Evolutionary conservation across 2,797 vertebrate genomes (phyloP).

Genomic region (Nasua narica): DNA sequence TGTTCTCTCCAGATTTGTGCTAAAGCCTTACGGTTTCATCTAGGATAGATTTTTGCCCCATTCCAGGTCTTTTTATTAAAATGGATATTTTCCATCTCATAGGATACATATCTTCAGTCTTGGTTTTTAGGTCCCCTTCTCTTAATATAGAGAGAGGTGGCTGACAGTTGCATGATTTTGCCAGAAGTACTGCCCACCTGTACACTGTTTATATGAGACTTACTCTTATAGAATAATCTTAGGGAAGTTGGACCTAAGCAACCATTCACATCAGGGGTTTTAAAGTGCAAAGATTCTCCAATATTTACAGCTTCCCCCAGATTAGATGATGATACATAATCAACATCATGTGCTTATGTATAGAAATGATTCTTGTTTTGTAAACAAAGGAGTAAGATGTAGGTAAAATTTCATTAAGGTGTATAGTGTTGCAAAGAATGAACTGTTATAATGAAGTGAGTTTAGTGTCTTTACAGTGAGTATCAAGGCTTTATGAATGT

Average conservation of each 20-base stretch:
- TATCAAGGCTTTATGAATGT: background rate
- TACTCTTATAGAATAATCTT: background rate
- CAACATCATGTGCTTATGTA: background rate
- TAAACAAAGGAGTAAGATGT: background rate
- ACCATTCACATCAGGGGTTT: background rate
- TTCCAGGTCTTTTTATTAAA: background rate
- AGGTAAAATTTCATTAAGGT: background rate
- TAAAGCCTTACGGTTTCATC: background rate
- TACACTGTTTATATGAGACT: background rate
- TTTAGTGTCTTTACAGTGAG: background rate
- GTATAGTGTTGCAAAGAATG: background rate
- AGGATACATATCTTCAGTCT: background rate
- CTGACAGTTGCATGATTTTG: background rate
- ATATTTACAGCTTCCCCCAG: background rate
- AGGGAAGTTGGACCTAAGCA: background rate
- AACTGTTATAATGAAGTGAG: background rate
- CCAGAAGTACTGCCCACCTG: background rate
- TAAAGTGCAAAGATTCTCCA: background rate
- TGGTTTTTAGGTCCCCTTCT: background rate
- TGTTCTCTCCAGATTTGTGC: background rate
- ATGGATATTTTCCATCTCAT: background rate
- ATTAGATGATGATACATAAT: background rate
- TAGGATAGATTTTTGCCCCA: background rate
- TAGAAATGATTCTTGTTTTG: background rate
- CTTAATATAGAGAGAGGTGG: background rate